These are phyloP conservation scores for Lithophane ornitopus DNA, from an alignment of 2,888 invertebrate species.

Conservation along the genomic window DNA sequence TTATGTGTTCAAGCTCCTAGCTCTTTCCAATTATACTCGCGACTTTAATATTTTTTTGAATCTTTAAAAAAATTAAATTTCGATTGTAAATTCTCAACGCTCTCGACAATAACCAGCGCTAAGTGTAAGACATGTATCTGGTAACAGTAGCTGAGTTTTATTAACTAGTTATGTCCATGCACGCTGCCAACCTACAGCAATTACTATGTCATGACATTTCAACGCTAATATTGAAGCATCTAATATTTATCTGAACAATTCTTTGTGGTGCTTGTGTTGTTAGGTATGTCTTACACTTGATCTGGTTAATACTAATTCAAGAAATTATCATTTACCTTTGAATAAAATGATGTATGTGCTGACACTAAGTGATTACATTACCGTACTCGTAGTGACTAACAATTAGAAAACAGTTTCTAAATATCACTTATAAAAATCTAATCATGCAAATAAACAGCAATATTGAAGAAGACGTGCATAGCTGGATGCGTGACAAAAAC, in stretches of 20 bases:
- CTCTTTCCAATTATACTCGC: conserved; percentile 70
- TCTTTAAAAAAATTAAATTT: conserved; percentile 48
- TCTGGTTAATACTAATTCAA: conserved; percentile 80
- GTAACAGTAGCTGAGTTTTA: conserved; percentile 71
- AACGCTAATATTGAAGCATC: conserved; percentile 77
- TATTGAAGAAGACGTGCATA: conserved; percentile 89
- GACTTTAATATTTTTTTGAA: conserved; percentile 58
- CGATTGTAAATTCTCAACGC: conserved; percentile 90
- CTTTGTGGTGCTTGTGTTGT: conserved; percentile 68
- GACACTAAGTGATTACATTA: conserved; percentile 87
- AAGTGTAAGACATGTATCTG: conserved; percentile 86
- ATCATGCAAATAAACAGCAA: conserved; percentile 89
- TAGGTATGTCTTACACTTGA: conserved; percentile 86
- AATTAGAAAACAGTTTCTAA: conserved; percentile 83
- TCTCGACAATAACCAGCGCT: conserved; percentile 88
- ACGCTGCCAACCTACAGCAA: conserved; percentile 77
- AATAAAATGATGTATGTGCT: conserved; percentile 88
- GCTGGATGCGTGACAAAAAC: conserved; percentile 90
- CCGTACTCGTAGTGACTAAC: conserved; percentile 85
- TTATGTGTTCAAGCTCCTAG: conserved; percentile 85
- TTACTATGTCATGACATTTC: conserved; percentile 71
- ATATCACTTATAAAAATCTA: conserved; percentile 80
- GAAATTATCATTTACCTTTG: conserved; percentile 83
- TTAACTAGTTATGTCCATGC: conserved; percentile 82
- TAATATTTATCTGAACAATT: conserved; percentile 69